Conservation (phyloP, 2,797 vertebrate species). For the Spinus olivaceus region DNA sequence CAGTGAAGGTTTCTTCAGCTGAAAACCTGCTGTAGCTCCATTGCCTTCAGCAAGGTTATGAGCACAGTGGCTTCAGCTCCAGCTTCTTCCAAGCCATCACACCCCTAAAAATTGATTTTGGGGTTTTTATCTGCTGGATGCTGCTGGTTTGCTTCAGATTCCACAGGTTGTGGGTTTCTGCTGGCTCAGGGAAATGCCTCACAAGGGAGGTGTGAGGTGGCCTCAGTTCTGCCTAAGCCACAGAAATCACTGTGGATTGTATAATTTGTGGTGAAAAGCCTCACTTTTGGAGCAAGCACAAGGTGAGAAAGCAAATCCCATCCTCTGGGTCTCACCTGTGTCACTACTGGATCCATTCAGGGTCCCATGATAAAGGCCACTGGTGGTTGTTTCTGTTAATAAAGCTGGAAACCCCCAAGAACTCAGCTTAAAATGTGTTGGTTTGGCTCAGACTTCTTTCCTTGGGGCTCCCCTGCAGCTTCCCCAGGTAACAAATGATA, state of each 20-base stretch:
- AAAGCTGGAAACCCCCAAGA: background rate
- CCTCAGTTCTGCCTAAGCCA: background rate
- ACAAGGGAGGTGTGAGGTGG: rapidly evolving
- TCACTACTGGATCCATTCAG: rapidly evolving
- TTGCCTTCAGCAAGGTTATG: background rate
- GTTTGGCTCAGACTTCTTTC: background rate
- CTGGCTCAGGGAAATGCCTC: background rate
- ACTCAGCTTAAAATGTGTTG: background rate
- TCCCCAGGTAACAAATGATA: background rate
- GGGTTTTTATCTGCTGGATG: background rate
- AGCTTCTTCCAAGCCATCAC: rapidly evolving
- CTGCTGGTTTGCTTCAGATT: background rate
- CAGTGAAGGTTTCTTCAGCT: background rate
- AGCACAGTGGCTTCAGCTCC: background rate
- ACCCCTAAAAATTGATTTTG: background rate
- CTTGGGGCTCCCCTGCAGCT: rapidly evolving
- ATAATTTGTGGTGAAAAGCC: background rate
- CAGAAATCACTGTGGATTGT: rapidly evolving
- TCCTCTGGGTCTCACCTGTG: rapidly evolving
- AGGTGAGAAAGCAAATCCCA: background rate
- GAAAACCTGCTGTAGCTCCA: rapidly evolving
- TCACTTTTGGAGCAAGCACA: background rate
- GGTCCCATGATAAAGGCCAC: rapidly evolving
- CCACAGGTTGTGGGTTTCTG: background rate
- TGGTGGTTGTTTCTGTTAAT: background rate